Evolutionary conservation across 2,113 vertebrate genomes (phyloP).

Genomic region (Crocuta crocuta): DNA sequence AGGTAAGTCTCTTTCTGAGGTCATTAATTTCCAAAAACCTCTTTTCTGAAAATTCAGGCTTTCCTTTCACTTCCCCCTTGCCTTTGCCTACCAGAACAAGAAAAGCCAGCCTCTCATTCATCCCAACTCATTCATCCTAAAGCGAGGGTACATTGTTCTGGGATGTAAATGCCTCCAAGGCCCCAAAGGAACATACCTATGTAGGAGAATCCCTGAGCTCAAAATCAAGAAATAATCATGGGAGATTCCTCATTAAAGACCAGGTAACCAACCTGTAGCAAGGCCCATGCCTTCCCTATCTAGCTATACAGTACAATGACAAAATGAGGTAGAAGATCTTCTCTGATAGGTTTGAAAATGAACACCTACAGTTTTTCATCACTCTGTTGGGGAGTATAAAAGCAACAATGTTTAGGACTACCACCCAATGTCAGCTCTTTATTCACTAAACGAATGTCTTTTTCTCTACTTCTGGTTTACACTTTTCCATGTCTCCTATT

Average conservation of each 20-base stretch:
- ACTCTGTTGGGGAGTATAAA: background rate
- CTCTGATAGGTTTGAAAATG: background rate
- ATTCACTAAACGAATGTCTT: background rate
- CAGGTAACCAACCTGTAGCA: background rate
- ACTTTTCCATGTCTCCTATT: background rate
- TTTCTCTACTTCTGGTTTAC: background rate
- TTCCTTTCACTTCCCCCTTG: background rate
- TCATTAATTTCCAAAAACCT: background rate
- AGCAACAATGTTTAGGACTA: background rate
- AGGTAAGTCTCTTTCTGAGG: background rate
- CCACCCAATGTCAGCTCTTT: background rate
- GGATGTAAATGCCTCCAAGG: background rate
- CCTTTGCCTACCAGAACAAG: background rate
- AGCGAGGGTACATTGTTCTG: background rate
- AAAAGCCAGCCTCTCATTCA: background rate
- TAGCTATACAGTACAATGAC: background rate
- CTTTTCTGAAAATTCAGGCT: background rate
- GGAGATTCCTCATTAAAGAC: background rate
- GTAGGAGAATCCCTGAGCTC: background rate
- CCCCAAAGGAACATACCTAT: background rate
- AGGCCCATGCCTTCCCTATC: background rate
- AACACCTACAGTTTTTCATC: background rate
- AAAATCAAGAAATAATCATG: background rate
- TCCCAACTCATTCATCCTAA: background rate
- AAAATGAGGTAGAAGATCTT: background rate